phyloP scores from a whole-genome alignment of 2,888 invertebrate genomes.

The Spilosoma lubricipeda region DNA sequence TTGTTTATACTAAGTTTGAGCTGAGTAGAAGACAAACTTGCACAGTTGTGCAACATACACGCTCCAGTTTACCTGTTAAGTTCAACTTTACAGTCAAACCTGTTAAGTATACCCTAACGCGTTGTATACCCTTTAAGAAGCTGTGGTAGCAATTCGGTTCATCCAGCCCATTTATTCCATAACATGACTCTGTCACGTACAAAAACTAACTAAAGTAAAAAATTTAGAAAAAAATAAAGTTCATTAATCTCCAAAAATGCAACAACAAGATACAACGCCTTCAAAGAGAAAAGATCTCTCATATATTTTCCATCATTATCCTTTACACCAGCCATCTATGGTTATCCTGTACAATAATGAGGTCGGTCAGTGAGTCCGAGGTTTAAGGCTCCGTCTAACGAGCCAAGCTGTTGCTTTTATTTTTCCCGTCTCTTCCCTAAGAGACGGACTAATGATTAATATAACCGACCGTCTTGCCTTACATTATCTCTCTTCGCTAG shows the following conservation, averaged over 20 bases:
- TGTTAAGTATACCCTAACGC: too few relatives aligned
- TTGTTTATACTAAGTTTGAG: too few relatives aligned
- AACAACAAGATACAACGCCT: neutral
- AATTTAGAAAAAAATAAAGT: neutral
- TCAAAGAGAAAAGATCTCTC: conserved; percentile 21
- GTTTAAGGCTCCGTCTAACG: conserved; percentile 42
- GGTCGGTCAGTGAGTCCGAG: conserved; percentile 40
- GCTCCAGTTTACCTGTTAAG: too few relatives aligned
- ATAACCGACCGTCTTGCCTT: conserved; percentile 28
- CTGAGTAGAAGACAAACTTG: too few relatives aligned
- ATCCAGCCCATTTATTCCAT: too few relatives aligned
- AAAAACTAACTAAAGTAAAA: neutral
- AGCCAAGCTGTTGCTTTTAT: conserved; percentile 47
- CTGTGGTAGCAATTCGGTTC: too few relatives aligned
- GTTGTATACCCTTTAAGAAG: too few relatives aligned
- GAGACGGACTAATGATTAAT: conserved; percentile 45
- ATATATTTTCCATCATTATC: conserved; percentile 34
- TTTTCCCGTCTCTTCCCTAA: conserved; percentile 33
- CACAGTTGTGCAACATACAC: too few relatives aligned
- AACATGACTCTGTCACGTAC: too few relatives aligned
- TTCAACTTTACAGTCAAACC: too few relatives aligned
- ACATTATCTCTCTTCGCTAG: conserved; percentile 23
- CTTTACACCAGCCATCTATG: conserved; percentile 32
- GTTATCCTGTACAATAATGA: conserved; percentile 44
- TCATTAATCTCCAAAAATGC: neutral